Conservation (phyloP, 2,797 vertebrate species). For the Ispidina picta region DNA sequence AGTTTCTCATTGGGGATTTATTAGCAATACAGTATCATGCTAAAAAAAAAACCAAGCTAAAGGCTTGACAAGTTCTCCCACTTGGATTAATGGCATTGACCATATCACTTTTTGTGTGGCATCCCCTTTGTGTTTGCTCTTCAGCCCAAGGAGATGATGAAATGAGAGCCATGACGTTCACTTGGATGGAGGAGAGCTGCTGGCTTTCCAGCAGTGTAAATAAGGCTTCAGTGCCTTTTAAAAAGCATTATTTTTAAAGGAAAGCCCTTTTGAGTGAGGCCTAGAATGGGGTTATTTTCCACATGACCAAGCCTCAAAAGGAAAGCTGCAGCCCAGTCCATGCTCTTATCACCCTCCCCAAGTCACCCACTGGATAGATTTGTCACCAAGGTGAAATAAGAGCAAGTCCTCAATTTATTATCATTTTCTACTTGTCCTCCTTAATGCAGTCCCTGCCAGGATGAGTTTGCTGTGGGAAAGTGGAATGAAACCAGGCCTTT, state of each 20-base stretch:
- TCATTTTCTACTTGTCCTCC: constrained; percentile 49
- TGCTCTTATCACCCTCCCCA: constrained; percentile 12
- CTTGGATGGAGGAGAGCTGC: constrained; percentile 4
- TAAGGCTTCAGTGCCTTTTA: constrained; percentile 20
- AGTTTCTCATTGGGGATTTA: not conserved
- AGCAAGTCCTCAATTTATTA: constrained; percentile 58
- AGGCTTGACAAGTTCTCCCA: not conserved
- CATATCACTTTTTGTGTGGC: not conserved
- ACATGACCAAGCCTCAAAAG: constrained; percentile 50
- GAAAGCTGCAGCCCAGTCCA: not conserved
- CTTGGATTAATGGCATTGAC: not conserved
- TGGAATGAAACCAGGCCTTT: constrained; percentile 58
- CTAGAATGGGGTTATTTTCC: constrained; percentile 56
- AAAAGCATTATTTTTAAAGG: constrained; percentile 46
- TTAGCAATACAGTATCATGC: not conserved
- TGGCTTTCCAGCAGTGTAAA: constrained; percentile 18
- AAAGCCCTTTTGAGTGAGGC: constrained; percentile 36
- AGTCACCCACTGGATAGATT: constrained; percentile 39
- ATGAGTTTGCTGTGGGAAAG: constrained; percentile 68
- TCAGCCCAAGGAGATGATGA: not conserved
- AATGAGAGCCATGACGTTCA: not conserved
- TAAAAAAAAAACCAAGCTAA: not conserved
- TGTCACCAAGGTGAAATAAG: constrained; percentile 53
- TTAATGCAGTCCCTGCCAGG: constrained; percentile 56
- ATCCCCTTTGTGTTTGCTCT: not conserved